phyloP scores from a whole-genome alignment of 2,797 vertebrate genomes.

The Trachurus trachurus region DNA sequence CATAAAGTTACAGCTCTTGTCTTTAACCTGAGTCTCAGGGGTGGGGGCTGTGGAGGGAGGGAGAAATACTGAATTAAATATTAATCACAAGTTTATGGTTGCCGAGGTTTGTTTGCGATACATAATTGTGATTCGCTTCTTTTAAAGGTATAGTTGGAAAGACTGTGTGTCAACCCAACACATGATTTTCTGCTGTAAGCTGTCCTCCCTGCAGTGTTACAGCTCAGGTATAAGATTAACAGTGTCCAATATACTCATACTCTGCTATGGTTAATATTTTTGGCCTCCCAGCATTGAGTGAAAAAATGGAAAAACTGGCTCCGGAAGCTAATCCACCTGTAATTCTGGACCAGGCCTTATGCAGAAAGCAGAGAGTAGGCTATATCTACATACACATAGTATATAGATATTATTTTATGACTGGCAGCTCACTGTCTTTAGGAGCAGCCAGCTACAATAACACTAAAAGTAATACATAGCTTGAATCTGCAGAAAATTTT shows the following conservation, averaged over 20 bases:
- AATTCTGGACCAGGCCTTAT: too few species aligned
- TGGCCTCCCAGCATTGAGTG: too few species aligned
- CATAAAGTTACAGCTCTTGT: conserved; percentile 51
- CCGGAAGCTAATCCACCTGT: too few species aligned
- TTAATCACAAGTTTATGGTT: conserved; percentile 40
- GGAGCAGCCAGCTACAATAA: background rate
- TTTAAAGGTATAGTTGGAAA: conserved; percentile 4
- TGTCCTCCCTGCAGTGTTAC: background rate
- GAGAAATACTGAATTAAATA: conserved; percentile 29
- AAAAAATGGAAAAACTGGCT: too few species aligned
- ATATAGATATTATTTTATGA: background rate
- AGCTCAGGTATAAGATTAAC: conserved; percentile 13
- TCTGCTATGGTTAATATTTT: too few species aligned
- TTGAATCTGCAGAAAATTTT: background rate
- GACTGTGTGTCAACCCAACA: background rate
- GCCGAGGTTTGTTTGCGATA: conserved; percentile 34
- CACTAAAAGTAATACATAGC: background rate
- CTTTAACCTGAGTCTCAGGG: conserved; percentile 42
- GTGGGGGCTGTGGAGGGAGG: background rate
- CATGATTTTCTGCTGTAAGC: background rate
- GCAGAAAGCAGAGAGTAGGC: too few species aligned
- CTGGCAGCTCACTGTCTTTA: background rate
- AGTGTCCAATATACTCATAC: background rate
- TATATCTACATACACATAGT: background rate
- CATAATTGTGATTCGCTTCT: conserved; percentile 10